A percentile compares a stretch with the other conserved stretches of the same genome.
These are phyloP conservation scores for Parapristionchus giblindavisi DNA, from an alignment of 2,888 invertebrate genomes.

Conservation along the genomic window DNA sequence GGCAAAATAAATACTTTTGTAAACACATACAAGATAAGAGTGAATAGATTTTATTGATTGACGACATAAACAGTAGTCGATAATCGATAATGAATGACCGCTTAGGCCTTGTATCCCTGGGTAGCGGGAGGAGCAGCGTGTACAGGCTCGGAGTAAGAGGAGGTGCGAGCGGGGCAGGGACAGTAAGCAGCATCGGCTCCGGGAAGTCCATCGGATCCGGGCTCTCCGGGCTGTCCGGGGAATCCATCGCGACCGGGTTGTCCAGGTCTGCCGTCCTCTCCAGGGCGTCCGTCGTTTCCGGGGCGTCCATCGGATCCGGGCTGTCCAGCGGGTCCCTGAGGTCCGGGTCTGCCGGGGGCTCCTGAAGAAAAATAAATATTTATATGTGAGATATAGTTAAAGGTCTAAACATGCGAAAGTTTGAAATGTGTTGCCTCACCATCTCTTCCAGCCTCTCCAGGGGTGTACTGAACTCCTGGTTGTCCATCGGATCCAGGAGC, in stretches of 20 bases:
- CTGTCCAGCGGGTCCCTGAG: slow-evolving; percentile 6
- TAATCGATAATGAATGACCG: too few relatives aligned
- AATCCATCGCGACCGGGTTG: slow-evolving; percentile 7
- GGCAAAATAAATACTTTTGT: too few relatives aligned
- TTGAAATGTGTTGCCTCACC: too few relatives aligned
- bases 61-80: too few relatives aligned
- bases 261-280: neutral
- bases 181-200: slow-evolving; percentile 13
- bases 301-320: neutral
- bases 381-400: too few relatives aligned
- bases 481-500: slow-evolving; percentile 25
- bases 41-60: too few relatives aligned
- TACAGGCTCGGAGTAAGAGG: slow-evolving; percentile 18
- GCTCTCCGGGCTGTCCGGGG: slow-evolving; percentile 13
- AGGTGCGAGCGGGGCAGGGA: slow-evolving; percentile 20
- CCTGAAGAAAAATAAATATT: slow-evolving; percentile 4
- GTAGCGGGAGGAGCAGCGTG: slow-evolving; percentile 10
- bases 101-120: slow-evolving; percentile 3
- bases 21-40: too few relatives aligned
- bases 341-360: neutral
- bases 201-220: slow-evolving; percentile 20
- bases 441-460: slow-evolving; percentile 37
- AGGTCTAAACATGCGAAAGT: too few relatives aligned
- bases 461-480: slow-evolving; percentile 36
- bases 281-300: slow-evolving; percentile 13